phyloP scores from a whole-genome alignment of 2,888 invertebrate species.

The Heteropelma amictum region DNA sequence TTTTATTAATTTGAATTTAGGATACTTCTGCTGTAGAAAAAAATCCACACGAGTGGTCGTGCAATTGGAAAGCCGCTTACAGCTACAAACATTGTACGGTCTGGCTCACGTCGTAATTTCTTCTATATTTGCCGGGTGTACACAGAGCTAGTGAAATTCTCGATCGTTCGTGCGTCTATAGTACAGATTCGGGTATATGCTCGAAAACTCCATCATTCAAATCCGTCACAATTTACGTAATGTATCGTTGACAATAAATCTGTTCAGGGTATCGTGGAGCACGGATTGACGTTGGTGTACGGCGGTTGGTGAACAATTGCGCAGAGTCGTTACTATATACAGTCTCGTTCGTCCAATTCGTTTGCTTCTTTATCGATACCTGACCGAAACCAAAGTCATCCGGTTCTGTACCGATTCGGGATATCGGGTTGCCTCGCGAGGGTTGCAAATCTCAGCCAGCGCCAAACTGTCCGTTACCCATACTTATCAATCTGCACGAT shows the following conservation, averaged over 20 bases:
- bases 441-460: slow-evolving; percentile 5
- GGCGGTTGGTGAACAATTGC: slow-evolving; percentile 41
- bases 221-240: slow-evolving; percentile 70
- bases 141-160: slow-evolving; percentile 2
- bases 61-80: background rate
- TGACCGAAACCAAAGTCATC: slow-evolving; percentile 46
- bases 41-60: no score
- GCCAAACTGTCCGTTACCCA: slow-evolving; percentile 22
- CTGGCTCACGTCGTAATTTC: background rate
- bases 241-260: slow-evolving; percentile 70
- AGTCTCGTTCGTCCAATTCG: background rate
- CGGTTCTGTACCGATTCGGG: slow-evolving; percentile 26
- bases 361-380: slow-evolving; percentile 17
- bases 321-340: slow-evolving; percentile 24
- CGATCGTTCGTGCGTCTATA: background rate
- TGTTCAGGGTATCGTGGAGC: slow-evolving; percentile 51
- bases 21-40: no score
- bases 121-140: background rate
- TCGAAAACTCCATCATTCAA: slow-evolving; percentile 54
- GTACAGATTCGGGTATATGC: background rate
- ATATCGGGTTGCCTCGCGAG: slow-evolving; percentile 8
- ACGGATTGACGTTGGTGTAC: slow-evolving; percentile 65
- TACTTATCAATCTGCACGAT: slow-evolving; percentile 37
- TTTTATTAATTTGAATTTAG: no score
- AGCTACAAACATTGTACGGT: slow-evolving; percentile 17